phyloP scores from a whole-genome alignment of 64 coral and sea anemone genomes.

The Catalaphyllia jardinei region DNA sequence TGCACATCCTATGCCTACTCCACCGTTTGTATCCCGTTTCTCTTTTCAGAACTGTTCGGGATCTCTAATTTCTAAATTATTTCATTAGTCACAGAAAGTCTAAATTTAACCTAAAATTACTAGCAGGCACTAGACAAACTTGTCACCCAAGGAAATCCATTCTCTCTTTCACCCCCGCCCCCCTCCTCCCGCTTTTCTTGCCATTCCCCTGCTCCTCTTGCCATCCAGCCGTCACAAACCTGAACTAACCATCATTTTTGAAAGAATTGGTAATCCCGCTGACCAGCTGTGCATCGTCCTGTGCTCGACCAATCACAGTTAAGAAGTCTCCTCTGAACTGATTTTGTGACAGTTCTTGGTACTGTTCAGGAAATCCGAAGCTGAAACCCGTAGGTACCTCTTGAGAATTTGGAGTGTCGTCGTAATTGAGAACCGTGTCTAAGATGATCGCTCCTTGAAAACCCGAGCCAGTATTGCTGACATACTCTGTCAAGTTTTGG shows the following conservation, averaged over 20 bases:
- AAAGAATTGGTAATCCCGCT: neutral
- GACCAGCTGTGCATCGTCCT: constrained; percentile 27
- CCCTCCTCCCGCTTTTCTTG: too few species aligned
- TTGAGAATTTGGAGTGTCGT: constrained; percentile 72
- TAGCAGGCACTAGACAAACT: too few species aligned
- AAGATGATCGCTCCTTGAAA: constrained; percentile 62
- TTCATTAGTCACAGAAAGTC: too few species aligned
- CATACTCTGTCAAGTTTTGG: constrained; percentile 55
- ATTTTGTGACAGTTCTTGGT: neutral
- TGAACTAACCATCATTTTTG: neutral
- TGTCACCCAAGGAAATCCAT: too few species aligned
- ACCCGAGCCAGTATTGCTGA: constrained; percentile 11
- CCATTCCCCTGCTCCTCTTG: too few species aligned
- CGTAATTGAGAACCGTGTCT: constrained; percentile 73
- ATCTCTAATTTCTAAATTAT: too few species aligned
- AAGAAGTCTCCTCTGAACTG: constrained; percentile 64
- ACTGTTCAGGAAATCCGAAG: neutral
- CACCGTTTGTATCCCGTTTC: too few species aligned
- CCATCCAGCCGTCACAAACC: neutral
- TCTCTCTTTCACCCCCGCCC: too few species aligned
- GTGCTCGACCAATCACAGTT: constrained; percentile 44
- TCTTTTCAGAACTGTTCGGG: too few species aligned
- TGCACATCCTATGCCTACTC: too few species aligned
- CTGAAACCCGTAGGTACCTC: neutral
- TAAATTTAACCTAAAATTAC: too few species aligned